These are phyloP conservation scores for Philereme vetulata DNA, from an alignment of 2,888 invertebrate species.

Conservation along the genomic window DNA sequence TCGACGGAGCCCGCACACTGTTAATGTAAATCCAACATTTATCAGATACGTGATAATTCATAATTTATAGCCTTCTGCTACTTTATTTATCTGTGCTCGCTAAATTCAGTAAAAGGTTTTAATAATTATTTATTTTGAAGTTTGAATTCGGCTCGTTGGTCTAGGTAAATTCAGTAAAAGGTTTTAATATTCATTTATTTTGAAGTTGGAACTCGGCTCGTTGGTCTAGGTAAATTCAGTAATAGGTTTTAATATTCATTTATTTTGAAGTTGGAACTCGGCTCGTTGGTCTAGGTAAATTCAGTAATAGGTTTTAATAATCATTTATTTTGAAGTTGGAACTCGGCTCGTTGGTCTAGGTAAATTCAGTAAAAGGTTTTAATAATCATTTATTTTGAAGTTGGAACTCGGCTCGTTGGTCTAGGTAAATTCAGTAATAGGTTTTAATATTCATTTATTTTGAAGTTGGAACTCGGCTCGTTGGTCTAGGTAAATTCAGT, in stretches of 20 bases:
- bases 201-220: neutral
- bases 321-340: neutral
- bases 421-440: slow-evolving; percentile 1
- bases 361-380: slow-evolving; percentile 1
- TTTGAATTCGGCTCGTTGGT: neutral
- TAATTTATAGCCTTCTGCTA: neutral
- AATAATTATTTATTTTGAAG: slow-evolving; percentile 1
- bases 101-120: slow-evolving; percentile 1
- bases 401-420: neutral
- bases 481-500: too few species aligned
- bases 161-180: slow-evolving; percentile 4
- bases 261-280: neutral
- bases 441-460: slow-evolving; percentile 2
- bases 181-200: slow-evolving; percentile 2
- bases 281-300: too few species aligned
- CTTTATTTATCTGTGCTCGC: neutral
- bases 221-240: too few species aligned
- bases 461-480: neutral
- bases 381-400: slow-evolving; percentile 1
- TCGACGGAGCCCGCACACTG: neutral
- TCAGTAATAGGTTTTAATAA: slow-evolving; percentile 2
- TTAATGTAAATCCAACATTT: slow-evolving; percentile 2
- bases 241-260: neutral
- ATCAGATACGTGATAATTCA: slow-evolving; percentile 1
- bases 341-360: neutral